These are phyloP conservation scores for Microcebus lehilahytsara DNA, from an alignment of 2,113 vertebrate genomes.

Conservation along the genomic window DNA sequence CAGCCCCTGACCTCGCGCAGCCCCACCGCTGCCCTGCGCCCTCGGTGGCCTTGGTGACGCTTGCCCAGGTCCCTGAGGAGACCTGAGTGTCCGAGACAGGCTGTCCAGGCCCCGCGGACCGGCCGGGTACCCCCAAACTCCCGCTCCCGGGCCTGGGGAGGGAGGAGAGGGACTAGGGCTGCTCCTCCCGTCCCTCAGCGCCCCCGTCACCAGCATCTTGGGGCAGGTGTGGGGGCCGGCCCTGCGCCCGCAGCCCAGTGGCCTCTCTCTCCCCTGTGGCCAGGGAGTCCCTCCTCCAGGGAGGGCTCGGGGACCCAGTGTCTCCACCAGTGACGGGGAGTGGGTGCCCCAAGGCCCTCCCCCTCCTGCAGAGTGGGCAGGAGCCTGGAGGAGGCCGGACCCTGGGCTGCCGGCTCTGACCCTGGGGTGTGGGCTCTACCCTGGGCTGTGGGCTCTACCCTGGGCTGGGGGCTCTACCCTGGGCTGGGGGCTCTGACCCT, in stretches of 20 bases:
- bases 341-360: background rate
- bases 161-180: background rate
- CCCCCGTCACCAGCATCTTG: background rate
- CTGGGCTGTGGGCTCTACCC: background rate
- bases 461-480: no score
- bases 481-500: no score
- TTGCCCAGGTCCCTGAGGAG: background rate
- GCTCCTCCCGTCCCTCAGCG: rapidly evolving
- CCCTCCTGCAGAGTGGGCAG: rapidly evolving
- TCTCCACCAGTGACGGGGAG: rapidly evolving
- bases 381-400: background rate
- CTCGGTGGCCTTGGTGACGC: no score
- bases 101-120: background rate
- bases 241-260: no score
- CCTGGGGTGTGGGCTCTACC: no score
- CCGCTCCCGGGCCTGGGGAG: background rate
- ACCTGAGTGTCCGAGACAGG: background rate
- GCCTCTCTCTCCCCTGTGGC: no score
- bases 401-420: no score
- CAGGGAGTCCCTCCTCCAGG: no score
- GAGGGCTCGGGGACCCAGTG: no score
- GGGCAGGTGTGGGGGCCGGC: background rate
- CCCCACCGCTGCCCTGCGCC: background rate
- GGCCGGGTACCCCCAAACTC: background rate
- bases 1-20: background rate